Evolutionary conservation across 1,140 invertebrate species (phyloP).

Genomic region (Pachyrhynchus sulphureomaculatus): DNA sequence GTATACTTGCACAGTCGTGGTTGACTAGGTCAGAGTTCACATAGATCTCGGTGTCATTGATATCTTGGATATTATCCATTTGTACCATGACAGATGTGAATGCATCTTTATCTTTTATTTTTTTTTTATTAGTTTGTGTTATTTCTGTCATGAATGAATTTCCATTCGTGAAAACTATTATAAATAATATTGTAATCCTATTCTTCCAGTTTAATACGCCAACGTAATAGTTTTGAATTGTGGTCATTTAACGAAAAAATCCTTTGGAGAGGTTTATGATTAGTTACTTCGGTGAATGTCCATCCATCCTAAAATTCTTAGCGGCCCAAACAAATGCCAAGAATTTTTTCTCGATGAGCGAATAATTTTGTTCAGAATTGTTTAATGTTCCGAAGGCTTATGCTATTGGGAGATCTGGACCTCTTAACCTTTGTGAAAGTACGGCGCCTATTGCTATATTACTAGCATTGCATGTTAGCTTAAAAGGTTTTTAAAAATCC

Average conservation of each 20-base stretch:
- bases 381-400: slow-evolving; percentile 42
- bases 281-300: slow-evolving; percentile 41
- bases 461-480: slow-evolving; percentile 46
- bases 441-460: slow-evolving; percentile 44
- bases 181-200: slow-evolving; percentile 25
- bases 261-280: slow-evolving; percentile 32
- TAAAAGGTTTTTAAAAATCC: slow-evolving; percentile 46
- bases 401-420: slow-evolving; percentile 38
- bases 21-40: too few species aligned
- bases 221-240: slow-evolving; percentile 50
- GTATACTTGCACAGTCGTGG: too few species aligned
- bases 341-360: slow-evolving; percentile 43
- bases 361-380: slow-evolving; percentile 40
- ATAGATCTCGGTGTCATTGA: too few species aligned
- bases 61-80: too few species aligned
- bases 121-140: too few species aligned
- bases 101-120: too few species aligned
- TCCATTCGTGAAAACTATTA: too few species aligned
- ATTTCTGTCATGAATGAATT: too few species aligned
- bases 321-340: slow-evolving; percentile 51
- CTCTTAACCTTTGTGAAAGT: slow-evolving; percentile 39
- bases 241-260: slow-evolving; percentile 51
- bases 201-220: slow-evolving; percentile 42
- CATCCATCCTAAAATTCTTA: slow-evolving; percentile 49
- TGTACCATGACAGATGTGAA: too few species aligned